Evolutionary conservation across 2,797 vertebrate species (phyloP).

Genomic region (Cynodonichthys magdalenae): DNA sequence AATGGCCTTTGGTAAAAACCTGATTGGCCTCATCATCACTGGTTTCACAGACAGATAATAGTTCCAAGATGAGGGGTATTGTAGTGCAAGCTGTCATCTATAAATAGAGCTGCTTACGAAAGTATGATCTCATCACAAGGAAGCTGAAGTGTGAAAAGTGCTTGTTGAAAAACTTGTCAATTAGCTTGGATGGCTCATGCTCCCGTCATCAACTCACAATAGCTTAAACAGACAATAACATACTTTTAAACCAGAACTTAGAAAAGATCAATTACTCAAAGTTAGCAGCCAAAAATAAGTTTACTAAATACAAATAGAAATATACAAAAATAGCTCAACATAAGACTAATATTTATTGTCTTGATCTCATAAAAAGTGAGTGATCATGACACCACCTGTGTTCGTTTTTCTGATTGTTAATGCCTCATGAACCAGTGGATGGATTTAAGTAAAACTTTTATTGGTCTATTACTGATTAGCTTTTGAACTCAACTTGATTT

Average conservation of each 20-base stretch:
- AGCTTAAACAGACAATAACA: slow-evolving; percentile 1
- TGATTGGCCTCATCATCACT: slow-evolving; percentile 10
- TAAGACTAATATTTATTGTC: no score
- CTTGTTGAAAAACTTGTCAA: slow-evolving; percentile 11
- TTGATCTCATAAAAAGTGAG: no score
- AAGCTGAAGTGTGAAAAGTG: slow-evolving; percentile 35
- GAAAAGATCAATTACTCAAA: background rate
- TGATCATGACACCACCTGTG: no score
- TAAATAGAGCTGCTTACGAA: slow-evolving; percentile 56
- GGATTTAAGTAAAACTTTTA: no score
- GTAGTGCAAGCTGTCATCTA: slow-evolving; percentile 27
- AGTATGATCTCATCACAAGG: slow-evolving; percentile 42
- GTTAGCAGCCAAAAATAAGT: slow-evolving; percentile 1
- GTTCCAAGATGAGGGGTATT: slow-evolving; percentile 22
- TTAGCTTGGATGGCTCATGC: slow-evolving; percentile 9
- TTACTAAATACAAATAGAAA: background rate
- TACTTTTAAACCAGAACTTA: slow-evolving; percentile 7
- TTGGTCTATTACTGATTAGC: no score
- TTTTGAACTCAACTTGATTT: no score
- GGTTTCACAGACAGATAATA: slow-evolving; percentile 19
- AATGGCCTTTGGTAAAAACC: background rate
- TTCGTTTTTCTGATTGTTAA: no score
- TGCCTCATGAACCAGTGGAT: no score
- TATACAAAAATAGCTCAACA: no score
- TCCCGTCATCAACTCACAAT: background rate